Base-by-base conservation (phyloP, 2,797 vertebrate species). In the Danio kyathit region DNA sequence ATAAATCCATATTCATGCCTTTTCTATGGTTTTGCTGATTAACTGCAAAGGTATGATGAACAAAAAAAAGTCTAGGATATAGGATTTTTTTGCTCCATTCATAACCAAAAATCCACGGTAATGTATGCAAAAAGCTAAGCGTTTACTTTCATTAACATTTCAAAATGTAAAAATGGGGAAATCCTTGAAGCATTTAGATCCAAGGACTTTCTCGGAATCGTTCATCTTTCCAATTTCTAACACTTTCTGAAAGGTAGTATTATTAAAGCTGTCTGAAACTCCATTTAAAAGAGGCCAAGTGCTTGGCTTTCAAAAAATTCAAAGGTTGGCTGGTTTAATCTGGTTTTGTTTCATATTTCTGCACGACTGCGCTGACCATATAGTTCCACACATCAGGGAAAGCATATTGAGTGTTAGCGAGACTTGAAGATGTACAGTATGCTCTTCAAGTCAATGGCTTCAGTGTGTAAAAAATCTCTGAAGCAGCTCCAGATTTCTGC, bases 1-100 rank as follows among this genome's bases (percentile, higher is more conserved):
- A 78, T 78, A 78, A 57, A 78, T 78, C 59, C 76, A 78, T 78
- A 78, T 78, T 78, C 21, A 78, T 77, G 19, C 3, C 8, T 56
- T 73, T 71, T 54, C 41, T 38, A 44, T 54, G 74, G 61, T 76
- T 76, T 65, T 65, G 60, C 54, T 80, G 64, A 83, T 54, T 75
- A 71, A 44, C 21, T 29, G 74, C 13, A 76, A 76, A 43, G 21
- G 19, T 67, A 17, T 57, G 49, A 56, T 49, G 52, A 59, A 48
- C 16, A 59, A 48, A 67, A 59, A 52, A 29, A 51, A 51, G 10
- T 38, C 61, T 14, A 46, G 40, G 44, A 29, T 65, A 41, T 19
- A 7, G 8, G n/a, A 65, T 10, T 7, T n/a, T n/a, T 21, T 10
- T 0, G 10, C n/a, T 16, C n/a, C 41, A 17, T 67, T 77, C 19